Conservation (phyloP, 2,797 vertebrate species). For the Carduelis carduelis region DNA sequence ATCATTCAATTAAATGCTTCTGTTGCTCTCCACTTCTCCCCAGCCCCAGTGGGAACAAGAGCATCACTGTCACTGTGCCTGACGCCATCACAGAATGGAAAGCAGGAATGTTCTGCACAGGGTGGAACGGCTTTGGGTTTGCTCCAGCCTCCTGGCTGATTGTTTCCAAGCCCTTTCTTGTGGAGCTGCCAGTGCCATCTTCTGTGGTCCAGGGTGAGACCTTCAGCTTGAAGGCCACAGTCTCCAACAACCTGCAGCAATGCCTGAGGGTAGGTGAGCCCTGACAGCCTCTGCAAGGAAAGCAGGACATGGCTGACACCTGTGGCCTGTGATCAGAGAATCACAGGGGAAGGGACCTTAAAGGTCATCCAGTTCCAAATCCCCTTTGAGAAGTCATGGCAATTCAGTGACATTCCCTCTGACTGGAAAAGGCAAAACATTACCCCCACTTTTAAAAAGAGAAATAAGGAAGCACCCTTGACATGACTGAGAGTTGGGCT, state of each 20-base stretch:
- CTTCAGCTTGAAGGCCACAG: conserved; percentile 76
- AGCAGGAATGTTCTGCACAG: conserved; percentile 82
- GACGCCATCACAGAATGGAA: conserved; percentile 83
- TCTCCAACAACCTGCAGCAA: conserved; percentile 74
- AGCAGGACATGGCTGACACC: not conserved
- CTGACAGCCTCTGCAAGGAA: not conserved
- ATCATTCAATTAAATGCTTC: not conserved
- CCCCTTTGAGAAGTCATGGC: not conserved
- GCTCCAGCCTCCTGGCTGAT: conserved; percentile 67
- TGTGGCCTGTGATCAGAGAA: not conserved
- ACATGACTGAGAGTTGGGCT: not conserved
- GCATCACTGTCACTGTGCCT: conserved; percentile 69
- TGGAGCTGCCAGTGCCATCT: conserved; percentile 79
- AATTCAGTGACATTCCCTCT: accelerated
- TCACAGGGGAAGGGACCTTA: not conserved
- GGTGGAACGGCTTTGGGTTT: conserved; percentile 74
- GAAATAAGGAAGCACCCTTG: not conserved
- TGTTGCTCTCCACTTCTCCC: not conserved
- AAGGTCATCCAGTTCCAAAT: not conserved
- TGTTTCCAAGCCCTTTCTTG: conserved; percentile 83
- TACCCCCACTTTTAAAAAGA: not conserved
- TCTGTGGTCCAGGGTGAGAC: conserved; percentile 81
- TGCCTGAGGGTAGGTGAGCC: conserved; percentile 82
- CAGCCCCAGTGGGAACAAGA: conserved; percentile 35
- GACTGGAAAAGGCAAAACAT: not conserved